Base-by-base conservation (phyloP, 1,140 invertebrate genomes). In the Drosophila willistoni region DNA sequence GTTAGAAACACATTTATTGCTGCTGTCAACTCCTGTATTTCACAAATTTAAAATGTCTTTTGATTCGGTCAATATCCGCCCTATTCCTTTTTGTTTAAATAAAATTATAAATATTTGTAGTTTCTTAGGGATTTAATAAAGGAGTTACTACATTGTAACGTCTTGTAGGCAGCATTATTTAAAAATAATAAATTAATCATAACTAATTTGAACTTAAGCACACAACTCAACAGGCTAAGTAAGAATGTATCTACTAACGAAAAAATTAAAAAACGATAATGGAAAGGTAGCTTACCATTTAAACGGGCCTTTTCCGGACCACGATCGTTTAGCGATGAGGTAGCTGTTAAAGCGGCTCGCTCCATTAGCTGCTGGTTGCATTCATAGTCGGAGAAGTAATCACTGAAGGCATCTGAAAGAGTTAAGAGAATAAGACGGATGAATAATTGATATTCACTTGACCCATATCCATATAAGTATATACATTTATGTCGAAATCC, bases 291-390 rank as follows among this genome's bases (percentile, higher is more conserved):
- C 94, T 95, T 94, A 97, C 97, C 96, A 94, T 97, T 94, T 55
- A 97, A 93, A 82, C 94, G 94, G 3, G 96, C 96, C 93, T 97
- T 96, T 36, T 96, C 94, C 29, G 97, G 95, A 66, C 96, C 96
- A 92, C 97, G 94, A 70, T 96, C 96, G 22, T 94, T 93, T 63
- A 97, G 93, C 70, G 95, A 96, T 5, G 96, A 96, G 42, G 97
- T 97, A 33, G 96, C 96, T 86, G 93, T 95, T 36, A 98, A 84
- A 62, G 93, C 94, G 74, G 96, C 95, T 83, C 92, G 94, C 2
- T 96, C 94, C 79, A 97, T 92, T 41, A 97, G 92, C n/a, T 96
- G 95, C 72, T 94, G 94, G 90, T 96, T 96, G 91, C 97, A 97
- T 92, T 97, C 96, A 92, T 92, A 92, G 68, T 92, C 89, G 42